Conservation (phyloP, 64 coral and sea anemone species). For the Porites lutea region DNA sequence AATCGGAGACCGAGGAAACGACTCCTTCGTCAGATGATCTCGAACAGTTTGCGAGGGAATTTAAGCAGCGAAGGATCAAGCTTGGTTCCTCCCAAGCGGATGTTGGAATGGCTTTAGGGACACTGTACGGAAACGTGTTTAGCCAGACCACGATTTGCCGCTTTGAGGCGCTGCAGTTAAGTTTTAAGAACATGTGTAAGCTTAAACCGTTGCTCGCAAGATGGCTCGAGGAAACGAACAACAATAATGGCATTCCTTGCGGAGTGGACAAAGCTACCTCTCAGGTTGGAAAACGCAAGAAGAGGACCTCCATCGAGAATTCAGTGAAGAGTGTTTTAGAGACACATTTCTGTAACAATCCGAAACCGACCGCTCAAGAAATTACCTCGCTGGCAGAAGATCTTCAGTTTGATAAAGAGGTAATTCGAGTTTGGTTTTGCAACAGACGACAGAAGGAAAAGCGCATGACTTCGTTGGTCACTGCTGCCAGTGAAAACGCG, state of each 20-base stretch:
- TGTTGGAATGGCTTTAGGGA: slow-evolving; percentile 85
- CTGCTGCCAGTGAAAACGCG: not conserved
- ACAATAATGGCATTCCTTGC: not conserved
- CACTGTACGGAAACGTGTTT: slow-evolving; percentile 76
- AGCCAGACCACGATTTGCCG: slow-evolving; percentile 97
- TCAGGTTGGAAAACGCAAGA: slow-evolving; percentile 58
- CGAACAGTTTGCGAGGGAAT: slow-evolving; percentile 84
- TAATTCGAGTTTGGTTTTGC: slow-evolving; percentile 85
- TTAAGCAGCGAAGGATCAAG: slow-evolving; percentile 81
- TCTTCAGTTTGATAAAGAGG: slow-evolving; percentile 71
- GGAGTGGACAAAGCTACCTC: not conserved
- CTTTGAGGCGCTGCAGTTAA: slow-evolving; percentile 93
- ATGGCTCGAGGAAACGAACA: slow-evolving; percentile 69
- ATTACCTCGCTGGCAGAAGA: slow-evolving; percentile 51
- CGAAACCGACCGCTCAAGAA: slow-evolving; percentile 57
- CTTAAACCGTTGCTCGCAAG: slow-evolving; percentile 84
- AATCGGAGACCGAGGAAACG: not conserved
- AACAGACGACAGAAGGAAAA: slow-evolving; percentile 83
- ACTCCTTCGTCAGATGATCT: slow-evolving; percentile 75
- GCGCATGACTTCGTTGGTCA: slow-evolving; percentile 1
- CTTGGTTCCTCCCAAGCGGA: slow-evolving; percentile 90
- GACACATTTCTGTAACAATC: slow-evolving; percentile 46
- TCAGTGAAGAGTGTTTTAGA: slow-evolving; percentile 61
- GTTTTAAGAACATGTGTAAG: slow-evolving; percentile 93
- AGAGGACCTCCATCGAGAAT: slow-evolving; percentile 70